phyloP scores from a whole-genome alignment of 2,113 vertebrate genomes.

The Eulemur rufifrons region DNA sequence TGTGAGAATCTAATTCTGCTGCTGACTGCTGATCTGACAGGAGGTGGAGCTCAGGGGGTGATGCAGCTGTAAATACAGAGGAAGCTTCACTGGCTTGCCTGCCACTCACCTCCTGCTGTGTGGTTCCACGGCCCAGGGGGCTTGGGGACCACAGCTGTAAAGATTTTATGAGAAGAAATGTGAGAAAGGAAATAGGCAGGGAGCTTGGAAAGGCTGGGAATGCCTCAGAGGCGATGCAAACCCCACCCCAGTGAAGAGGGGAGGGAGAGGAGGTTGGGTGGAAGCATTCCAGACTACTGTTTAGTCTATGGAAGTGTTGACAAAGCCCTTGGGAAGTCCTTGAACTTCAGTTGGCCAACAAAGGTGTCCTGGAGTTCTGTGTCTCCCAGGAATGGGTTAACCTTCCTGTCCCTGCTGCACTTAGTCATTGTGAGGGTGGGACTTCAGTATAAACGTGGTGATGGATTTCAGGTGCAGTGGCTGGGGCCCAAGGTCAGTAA shows the following conservation, averaged over 20 bases:
- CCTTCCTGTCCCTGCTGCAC: background rate
- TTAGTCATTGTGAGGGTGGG: background rate
- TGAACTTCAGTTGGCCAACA: background rate
- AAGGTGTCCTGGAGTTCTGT: background rate
- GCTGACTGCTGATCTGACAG: no score
- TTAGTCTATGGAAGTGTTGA: background rate
- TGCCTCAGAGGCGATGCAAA: background rate
- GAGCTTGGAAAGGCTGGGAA: background rate
- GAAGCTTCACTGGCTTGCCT: no score
- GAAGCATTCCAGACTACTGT: background rate
- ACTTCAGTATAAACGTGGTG: background rate
- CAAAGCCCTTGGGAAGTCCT: background rate
- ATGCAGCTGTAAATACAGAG: no score
- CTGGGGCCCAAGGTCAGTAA: background rate
- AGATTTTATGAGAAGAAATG: background rate
- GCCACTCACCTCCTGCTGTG: no score
- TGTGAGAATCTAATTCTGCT: no score
- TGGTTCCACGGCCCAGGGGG: no score
- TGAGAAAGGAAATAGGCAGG: background rate
- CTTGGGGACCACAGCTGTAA: background rate
- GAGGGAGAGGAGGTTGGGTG: background rate
- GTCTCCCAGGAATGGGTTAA: background rate
- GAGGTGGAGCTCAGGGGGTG: no score
- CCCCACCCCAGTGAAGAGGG: background rate
- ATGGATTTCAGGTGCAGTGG: background rate